Evolutionary conservation across 1,140 invertebrate species (phyloP), one percentile per base, ranked within the genome.

Genomic region (Lysiphlebus fabarum): DNA sequence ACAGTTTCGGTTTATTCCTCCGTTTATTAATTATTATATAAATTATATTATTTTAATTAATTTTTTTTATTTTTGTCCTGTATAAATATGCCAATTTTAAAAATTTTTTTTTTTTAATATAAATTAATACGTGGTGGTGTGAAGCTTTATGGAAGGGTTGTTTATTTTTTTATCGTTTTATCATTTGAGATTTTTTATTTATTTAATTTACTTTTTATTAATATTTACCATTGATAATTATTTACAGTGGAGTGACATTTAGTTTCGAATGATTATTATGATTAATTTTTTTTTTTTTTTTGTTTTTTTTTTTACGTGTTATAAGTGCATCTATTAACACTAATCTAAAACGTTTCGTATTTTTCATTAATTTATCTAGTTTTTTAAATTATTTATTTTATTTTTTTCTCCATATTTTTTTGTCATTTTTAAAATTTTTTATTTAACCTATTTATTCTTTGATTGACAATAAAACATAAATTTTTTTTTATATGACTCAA

Each of bases 331-430:
- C 53, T 57, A 57, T 57, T 58, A 57, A 62, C 34, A 37, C 54
- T 62, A 57, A 55, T 43, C 55, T 67, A 62, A 56, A 65, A 64
- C 58, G 60, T 59, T 54, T 62, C 54, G 33, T 59, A 43, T 53
- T 44, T 49, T 56, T 50, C 47, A 37, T 61, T 45, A 26, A 53
- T 56, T 59, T 45, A 53, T 44, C 26, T 38, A 37, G 53, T 40
- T 54, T 47, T 49, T n/a, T 40, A 50, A 12, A 34, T 48, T 42
- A 42, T 51, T 58, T 42, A 53, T 42, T 40, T 57, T 53, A 33
- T 11, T 56, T 51, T 44, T 56, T 51, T 56, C 43, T 12, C 14
- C 6, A 11, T 45, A 45, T 45, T 14, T 9, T 45, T 12, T 45
- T 26, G 2, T 26, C 12, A n/a, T 44, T 44, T 44, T 5, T 14